Base-by-base conservation (phyloP, 2,113 vertebrate species). In the Prunella himalayana region DNA sequence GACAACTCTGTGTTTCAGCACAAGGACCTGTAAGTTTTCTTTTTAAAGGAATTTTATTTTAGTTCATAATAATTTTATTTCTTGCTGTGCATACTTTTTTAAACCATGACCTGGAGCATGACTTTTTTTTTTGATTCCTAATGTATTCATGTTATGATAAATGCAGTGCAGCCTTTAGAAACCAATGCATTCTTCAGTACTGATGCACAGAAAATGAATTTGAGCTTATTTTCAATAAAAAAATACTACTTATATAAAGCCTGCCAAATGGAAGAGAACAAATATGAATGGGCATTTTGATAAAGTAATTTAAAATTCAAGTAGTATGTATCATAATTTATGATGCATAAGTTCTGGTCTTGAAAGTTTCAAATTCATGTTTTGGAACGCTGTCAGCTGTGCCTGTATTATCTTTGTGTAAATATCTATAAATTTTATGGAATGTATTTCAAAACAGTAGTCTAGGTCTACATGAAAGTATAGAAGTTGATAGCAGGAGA, bases 1-100 rank as follows among this genome's bases (percentile, higher is more conserved):
- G 88, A 60, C 90, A 97, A 8, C 94, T 99, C 59, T 99, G 99
- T 82, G 97, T 98, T 91, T 98, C 98, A 82, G 98, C 97, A 64
- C 97, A 98, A 82, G 92, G 72, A 80, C 76, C 97, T 97, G 99
- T 99, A 98, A 97, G 98, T 97, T 94, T 65, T 45, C 35, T 49
- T 88, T 86, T 77, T 31, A 27, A 84, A 77, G 76, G 10, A 71
- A 91, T 54, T 69, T 42, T 49, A 11, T 42, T 93, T 71, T 44
- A 80, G 47, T 33, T 92, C 20, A 45, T 68, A 68, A 54, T 42
- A 54, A 64, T 59, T 61, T 69, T 9, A 16, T 88, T 87, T 95
- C 64, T 77, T 51, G 20, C 8, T 45, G 2, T 69, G 45, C 0
- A 0, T 77, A 31, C 7, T 63, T 73, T 50, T 72, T 76, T 11